Percentiles rank a stretch among this genome's conserved stretches.
phyloP scores from a whole-genome alignment of 1,140 invertebrate genomes.

The Fopius arisanus region DNA sequence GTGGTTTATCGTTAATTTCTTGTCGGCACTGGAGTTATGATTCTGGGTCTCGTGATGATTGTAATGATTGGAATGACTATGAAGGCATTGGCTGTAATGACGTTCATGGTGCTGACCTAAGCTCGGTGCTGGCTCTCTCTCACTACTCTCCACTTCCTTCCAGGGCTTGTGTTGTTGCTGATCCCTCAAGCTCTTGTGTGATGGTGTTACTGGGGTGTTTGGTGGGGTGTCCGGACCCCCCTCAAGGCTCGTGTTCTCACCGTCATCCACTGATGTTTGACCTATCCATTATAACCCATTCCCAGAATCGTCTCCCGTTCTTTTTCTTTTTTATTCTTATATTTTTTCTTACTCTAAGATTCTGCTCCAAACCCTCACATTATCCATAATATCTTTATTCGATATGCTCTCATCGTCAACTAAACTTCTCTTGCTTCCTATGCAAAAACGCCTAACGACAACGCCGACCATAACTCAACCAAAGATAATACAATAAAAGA shows the following conservation, averaged over 20 bases:
- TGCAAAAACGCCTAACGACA: slow-evolving; percentile 61
- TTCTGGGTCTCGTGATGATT: slow-evolving; percentile 29
- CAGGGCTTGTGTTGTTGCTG: slow-evolving; percentile 45
- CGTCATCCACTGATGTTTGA: slow-evolving; percentile 65
- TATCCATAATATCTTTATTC: slow-evolving; percentile 2
- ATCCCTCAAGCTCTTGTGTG: slow-evolving; percentile 57
- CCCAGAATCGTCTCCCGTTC: slow-evolving; percentile 54
- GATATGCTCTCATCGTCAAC: slow-evolving; percentile 37
- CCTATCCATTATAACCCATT: slow-evolving; percentile 65
- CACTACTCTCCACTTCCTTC: slow-evolving; percentile 46
- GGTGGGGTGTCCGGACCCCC: slow-evolving; percentile 68
- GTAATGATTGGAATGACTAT: slow-evolving; percentile 25
- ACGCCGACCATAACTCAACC: slow-evolving; percentile 51
- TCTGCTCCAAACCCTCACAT: not conserved
- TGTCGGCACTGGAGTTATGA: slow-evolving; percentile 42
- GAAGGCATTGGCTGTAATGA: slow-evolving; percentile 40
- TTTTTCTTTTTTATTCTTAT: not conserved
- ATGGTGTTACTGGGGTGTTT: slow-evolving; percentile 65
- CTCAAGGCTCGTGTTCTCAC: slow-evolving; percentile 65
- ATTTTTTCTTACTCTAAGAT: not conserved
- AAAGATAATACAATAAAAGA: slow-evolving; percentile 50
- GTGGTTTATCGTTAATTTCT: slow-evolving; percentile 42
- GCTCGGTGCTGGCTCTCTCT: slow-evolving; percentile 50
- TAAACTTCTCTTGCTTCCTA: slow-evolving; percentile 60
- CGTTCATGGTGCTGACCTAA: slow-evolving; percentile 58